phyloP scores from a whole-genome alignment of 2,888 invertebrate species.

The Temnothorax ravouxi region DNA sequence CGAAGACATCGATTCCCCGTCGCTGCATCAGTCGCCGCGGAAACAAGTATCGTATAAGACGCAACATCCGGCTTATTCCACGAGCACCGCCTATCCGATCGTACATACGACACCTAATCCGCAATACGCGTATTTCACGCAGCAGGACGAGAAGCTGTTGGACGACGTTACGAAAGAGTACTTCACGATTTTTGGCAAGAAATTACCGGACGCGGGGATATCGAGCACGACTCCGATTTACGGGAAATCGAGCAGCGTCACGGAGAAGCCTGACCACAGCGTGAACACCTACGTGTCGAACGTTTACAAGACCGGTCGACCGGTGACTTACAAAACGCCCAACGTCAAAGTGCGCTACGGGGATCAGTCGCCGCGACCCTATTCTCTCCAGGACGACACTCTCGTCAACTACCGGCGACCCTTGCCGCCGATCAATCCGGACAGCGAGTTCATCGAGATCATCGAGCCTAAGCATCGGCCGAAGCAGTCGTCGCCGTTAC shows the following conservation, averaged over 20 bases:
- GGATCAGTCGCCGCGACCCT: constrained; percentile 84
- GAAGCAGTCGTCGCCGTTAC: constrained; percentile 57
- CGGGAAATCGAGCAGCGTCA: constrained; percentile 78
- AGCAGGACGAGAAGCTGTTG: constrained; percentile 89
- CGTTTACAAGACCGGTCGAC: constrained; percentile 74
- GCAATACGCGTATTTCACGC: constrained; percentile 90
- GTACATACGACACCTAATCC: constrained; percentile 88
- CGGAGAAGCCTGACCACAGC: constrained; percentile 79
- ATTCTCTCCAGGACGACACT: constrained; percentile 90
- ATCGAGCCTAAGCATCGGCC: constrained; percentile 81
- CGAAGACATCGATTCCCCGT: constrained; percentile 50
- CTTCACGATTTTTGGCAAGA: constrained; percentile 92
- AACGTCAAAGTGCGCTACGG: constrained; percentile 88
- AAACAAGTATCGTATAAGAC: constrained; percentile 61
- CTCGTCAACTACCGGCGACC: constrained; percentile 91
- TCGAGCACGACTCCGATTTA: constrained; percentile 86
- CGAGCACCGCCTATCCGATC: constrained; percentile 83
- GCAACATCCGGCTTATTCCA: constrained; percentile 67
- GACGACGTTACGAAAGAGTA: constrained; percentile 92
- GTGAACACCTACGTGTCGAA: constrained; percentile 73
- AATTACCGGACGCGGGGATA: constrained; percentile 87
- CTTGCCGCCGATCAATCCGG: constrained; percentile 90
- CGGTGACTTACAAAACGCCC: constrained; percentile 74
- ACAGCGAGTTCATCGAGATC: constrained; percentile 89
- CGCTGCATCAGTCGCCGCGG: constrained; percentile 51